These are phyloP conservation scores for Gymnobelideus leadbeateri DNA, from an alignment of 2,113 vertebrate genomes.

Conservation along the genomic window DNA sequence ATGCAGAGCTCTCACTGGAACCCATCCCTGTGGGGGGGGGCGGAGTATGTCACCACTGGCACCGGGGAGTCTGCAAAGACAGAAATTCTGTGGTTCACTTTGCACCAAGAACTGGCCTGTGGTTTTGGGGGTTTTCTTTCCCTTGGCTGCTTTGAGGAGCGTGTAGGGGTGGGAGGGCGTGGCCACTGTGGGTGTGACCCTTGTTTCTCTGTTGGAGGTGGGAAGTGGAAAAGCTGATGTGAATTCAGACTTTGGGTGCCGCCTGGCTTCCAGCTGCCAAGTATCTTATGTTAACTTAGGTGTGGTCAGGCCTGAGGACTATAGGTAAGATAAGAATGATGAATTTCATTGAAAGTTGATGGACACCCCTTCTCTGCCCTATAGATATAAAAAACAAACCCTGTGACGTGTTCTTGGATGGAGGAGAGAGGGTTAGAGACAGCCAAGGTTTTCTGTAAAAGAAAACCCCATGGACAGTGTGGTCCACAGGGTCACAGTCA, in stretches of 20 bases:
- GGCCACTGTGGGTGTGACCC: not conserved
- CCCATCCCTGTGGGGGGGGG: not conserved
- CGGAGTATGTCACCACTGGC: slow-evolving; percentile 24
- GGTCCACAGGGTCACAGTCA: not conserved
- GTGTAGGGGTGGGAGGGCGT: not conserved
- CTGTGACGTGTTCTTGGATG: not conserved
- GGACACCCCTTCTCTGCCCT: fast-evolving
- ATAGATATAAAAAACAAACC: not conserved
- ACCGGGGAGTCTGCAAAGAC: slow-evolving; percentile 21
- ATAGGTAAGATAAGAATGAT: not conserved
- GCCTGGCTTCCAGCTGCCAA: slow-evolving; percentile 31
- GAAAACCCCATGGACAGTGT: too few relatives aligned
- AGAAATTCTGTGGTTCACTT: slow-evolving; percentile 32
- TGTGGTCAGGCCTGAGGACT: not conserved
- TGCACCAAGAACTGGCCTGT: not conserved
- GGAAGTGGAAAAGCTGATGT: slow-evolving; percentile 33
- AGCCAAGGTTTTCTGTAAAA: not conserved
- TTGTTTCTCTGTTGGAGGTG: not conserved
- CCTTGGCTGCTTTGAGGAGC: slow-evolving; percentile 36
- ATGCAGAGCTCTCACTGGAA: not conserved
- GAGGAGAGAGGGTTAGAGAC: not conserved
- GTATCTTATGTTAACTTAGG: not conserved
- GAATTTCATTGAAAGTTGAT: too few relatives aligned
- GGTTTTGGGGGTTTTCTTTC: slow-evolving; percentile 9
- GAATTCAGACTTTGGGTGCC: not conserved